Evolutionary conservation across 2,797 vertebrate species (phyloP).

Genomic region (Salarias fasciatus): DNA sequence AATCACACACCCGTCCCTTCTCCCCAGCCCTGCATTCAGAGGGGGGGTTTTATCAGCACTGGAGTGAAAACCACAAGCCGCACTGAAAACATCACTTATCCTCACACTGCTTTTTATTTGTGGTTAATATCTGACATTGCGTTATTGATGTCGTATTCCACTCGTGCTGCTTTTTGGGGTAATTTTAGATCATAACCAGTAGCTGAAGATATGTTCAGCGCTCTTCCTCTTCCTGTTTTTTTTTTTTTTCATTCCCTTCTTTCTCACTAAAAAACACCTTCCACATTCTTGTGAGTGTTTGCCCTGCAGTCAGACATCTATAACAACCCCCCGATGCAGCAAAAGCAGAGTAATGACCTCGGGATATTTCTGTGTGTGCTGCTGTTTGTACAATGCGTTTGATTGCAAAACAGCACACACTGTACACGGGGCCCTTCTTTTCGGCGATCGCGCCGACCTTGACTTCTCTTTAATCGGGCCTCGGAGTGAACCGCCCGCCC

Average conservation of each 20-base stretch:
- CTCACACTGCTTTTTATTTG: not conserved
- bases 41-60: slow-evolving; percentile 8
- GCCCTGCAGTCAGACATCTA: slow-evolving; percentile 24
- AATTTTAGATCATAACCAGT: not conserved
- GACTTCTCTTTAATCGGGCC: slow-evolving; percentile 55
- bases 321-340: slow-evolving; percentile 23
- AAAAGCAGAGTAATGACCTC: slow-evolving; percentile 27
- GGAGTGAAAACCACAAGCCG: not conserved
- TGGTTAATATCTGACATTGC: no score
- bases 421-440: slow-evolving; percentile 23
- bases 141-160: no score
- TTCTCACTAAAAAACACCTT: not conserved
- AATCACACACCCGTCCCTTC: slow-evolving; percentile 5
- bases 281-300: slow-evolving; percentile 3
- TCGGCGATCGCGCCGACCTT: slow-evolving; percentile 59
- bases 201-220: not conserved
- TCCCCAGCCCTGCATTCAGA: slow-evolving; percentile 5
- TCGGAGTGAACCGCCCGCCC: slow-evolving; percentile 27
- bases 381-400: slow-evolving; percentile 21
- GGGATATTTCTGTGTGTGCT: slow-evolving; percentile 15
- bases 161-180: not conserved
- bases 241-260: not conserved
- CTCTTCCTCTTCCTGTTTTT: not conserved
- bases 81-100: not conserved
- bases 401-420: slow-evolving; percentile 29